phyloP scores from a whole-genome alignment of 2,888 invertebrate genomes.

The Carcina quercana region DNA sequence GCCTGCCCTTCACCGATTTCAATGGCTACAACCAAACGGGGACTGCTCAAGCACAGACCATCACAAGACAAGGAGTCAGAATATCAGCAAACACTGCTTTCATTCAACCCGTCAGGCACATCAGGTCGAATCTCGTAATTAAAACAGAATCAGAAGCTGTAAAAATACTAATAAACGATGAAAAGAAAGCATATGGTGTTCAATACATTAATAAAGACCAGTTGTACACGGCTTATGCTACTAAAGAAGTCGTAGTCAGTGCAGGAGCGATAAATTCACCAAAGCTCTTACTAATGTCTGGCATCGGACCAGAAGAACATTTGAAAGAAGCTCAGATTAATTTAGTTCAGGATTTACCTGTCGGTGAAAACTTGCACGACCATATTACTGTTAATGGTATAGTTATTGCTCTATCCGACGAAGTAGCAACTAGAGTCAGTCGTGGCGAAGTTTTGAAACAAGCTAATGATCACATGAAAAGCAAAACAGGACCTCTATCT shows the following conservation, averaged over 20 bases:
- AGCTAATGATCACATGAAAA: constrained; percentile 31
- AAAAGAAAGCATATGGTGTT: constrained; percentile 43
- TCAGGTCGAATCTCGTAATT: constrained; percentile 62
- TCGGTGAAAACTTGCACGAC: constrained; percentile 54
- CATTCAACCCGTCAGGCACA: constrained; percentile 76
- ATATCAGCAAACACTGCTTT: constrained; percentile 78
- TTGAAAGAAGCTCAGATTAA: constrained; percentile 31
- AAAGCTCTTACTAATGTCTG: constrained; percentile 49
- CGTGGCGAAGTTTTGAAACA: constrained; percentile 47
- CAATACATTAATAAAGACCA: constrained; percentile 29
- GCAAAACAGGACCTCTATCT: constrained; percentile 62
- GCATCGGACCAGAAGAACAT: constrained; percentile 45
- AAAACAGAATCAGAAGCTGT: constrained; percentile 66
- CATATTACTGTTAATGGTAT: constrained; percentile 59
- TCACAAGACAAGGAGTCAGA: constrained; percentile 69
- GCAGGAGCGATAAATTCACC: constrained; percentile 46
- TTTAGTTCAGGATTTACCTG: constrained; percentile 40
- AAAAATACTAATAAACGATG: constrained; percentile 69
- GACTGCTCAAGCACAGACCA: constrained; percentile 73
- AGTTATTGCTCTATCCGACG: constrained; percentile 64
- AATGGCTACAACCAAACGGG: constrained; percentile 71
- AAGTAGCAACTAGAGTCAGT: constrained; percentile 53
- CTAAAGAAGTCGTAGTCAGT: constrained; percentile 47
- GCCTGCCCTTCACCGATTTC: constrained; percentile 71
- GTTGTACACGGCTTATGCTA: constrained; percentile 32